Conservation (phyloP, 2,113 vertebrate species). For the Barnardius zonarius region DNA sequence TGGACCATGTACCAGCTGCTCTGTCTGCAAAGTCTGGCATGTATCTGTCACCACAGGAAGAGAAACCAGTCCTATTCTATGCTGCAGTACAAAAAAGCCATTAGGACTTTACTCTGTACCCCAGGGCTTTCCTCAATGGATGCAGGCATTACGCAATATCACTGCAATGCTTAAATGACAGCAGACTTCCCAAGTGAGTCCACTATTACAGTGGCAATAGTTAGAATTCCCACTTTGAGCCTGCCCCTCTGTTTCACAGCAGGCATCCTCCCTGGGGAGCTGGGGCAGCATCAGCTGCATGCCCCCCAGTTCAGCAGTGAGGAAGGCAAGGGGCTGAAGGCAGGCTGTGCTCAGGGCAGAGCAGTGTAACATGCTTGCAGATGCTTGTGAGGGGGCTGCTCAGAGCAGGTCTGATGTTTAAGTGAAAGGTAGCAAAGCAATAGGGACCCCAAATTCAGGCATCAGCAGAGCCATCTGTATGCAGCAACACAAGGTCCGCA, state of each 20-base stretch:
- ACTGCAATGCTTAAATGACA: not conserved
- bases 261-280: not conserved
- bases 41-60: not conserved
- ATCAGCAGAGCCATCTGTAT: not conserved
- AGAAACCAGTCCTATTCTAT: not conserved
- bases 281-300: not conserved
- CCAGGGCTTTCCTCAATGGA: not conserved
- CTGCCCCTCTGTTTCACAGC: not conserved
- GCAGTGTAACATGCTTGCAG: not conserved
- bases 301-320: not conserved
- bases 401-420: not conserved
- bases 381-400: not conserved
- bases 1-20: not conserved
- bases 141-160: not conserved
- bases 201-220: not conserved
- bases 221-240: not conserved
- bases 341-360: not conserved
- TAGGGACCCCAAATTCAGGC: too few relatives aligned
- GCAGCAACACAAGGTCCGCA: accelerated
- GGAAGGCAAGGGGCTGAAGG: not conserved
- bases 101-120: not conserved
- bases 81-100: not conserved
- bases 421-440: not conserved
- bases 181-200: not conserved
- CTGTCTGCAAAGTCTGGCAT: not conserved